Conservation (phyloP, 2,888 invertebrate genomes). For the Hyposoter didymator region DNA sequence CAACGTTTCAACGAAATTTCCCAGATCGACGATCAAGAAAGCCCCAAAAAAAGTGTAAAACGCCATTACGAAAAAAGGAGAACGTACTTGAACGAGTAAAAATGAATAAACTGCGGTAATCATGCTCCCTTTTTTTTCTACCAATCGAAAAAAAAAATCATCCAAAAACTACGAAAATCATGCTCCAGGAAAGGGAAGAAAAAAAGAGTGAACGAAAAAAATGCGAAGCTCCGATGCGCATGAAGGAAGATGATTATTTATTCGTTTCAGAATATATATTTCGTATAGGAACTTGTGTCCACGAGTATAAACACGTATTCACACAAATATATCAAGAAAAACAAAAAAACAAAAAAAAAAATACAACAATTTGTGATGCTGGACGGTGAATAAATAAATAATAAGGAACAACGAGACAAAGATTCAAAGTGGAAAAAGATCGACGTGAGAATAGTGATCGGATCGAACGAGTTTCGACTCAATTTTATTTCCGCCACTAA, state of each 20-base stretch:
- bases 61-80: neutral
- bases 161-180: neutral
- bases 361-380: neutral
- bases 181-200: neutral
- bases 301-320: conserved; percentile 44
- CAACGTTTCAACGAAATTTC: neutral
- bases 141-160: neutral
- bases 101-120: neutral
- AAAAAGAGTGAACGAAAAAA: neutral
- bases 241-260: conserved; percentile 61
- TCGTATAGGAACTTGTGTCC: conserved; percentile 32
- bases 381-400: neutral
- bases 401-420: neutral
- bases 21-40: neutral
- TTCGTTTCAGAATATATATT: conserved; percentile 50
- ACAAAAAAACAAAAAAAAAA: neutral
- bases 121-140: neutral
- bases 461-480: neutral
- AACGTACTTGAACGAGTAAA: conserved; percentile 3
- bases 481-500: neutral
- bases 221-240: neutral
- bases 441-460: neutral
- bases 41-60: neutral
- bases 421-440: neutral
- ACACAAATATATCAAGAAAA: neutral